Percentiles rank a stretch among this genome's conserved stretches.
phyloP scores from a whole-genome alignment of 1,140 invertebrate species.

The Ceratosolen solmsi region DNA sequence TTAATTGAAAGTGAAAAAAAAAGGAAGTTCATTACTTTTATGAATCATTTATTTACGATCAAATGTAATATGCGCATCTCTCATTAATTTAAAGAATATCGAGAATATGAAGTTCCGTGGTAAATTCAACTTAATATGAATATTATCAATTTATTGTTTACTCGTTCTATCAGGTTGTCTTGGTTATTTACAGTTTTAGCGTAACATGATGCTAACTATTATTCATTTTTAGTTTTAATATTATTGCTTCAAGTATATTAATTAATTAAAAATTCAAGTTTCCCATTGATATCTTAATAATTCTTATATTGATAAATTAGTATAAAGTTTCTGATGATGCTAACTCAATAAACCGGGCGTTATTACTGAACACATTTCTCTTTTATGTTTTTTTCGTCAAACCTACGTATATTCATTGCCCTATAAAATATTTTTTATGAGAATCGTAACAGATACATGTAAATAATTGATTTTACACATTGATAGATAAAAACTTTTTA shows the following conservation, averaged over 20 bases:
- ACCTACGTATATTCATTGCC: conserved; percentile 21
- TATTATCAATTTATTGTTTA: no score
- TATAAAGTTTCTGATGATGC: not conserved
- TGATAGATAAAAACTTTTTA: not conserved
- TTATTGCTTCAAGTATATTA: not conserved
- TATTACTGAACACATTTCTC: not conserved
- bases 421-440: conserved; percentile 15
- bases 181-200: no score
- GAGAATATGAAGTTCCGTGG: no score
- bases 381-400: conserved; percentile 16
- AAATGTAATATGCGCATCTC: no score
- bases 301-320: not conserved
- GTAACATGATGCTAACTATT: no score
- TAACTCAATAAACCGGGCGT: conserved; percentile 23
- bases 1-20: no score
- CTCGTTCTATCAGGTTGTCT: no score
- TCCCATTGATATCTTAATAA: not conserved
- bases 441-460: not conserved
- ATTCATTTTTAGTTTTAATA: not conserved
- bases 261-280: not conserved
- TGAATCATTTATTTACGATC: no score
- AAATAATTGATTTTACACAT: conserved; percentile 16
- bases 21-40: no score
- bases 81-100: no score
- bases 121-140: no score